phyloP scores from a whole-genome alignment of 2,797 vertebrate species.

The Pteronotus mesoamericanus region DNA sequence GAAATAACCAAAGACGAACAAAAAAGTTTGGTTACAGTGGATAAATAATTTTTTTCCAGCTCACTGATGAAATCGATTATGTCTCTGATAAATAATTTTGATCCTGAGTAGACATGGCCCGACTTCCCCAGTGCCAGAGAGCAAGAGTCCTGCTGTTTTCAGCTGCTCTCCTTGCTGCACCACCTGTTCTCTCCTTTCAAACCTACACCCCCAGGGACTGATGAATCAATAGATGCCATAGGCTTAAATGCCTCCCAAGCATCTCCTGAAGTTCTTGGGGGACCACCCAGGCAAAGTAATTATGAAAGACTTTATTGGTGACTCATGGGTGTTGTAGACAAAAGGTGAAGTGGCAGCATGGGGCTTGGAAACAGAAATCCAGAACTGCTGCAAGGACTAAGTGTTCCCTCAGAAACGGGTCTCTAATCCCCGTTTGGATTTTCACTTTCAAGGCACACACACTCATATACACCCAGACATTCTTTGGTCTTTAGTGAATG shows the following conservation, averaged over 20 bases:
- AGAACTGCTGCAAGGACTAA: background rate
- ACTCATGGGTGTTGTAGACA: background rate
- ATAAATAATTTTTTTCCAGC: conserved; percentile 18
- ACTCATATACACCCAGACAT: background rate
- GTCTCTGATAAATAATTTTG: background rate
- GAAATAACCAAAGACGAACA: background rate
- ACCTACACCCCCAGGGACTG: background rate
- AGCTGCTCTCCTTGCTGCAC: background rate
- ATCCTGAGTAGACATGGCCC: background rate
- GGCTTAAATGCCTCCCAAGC: background rate
- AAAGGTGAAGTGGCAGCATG: background rate
- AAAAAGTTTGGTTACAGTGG: background rate
- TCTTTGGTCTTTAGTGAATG: background rate
- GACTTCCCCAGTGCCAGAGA: background rate
- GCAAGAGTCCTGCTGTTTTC: background rate
- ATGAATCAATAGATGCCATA: background rate
- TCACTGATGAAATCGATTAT: background rate
- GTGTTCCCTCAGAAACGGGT: background rate
- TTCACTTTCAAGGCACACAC: background rate
- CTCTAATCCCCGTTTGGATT: background rate
- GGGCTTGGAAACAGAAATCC: background rate
- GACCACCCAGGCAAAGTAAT: background rate
- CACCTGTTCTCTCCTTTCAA: background rate
- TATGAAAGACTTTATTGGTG: background rate
- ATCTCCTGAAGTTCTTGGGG: background rate